phyloP scores from a whole-genome alignment of 2,797 vertebrate species.

The Sardinella longiceps region DNA sequence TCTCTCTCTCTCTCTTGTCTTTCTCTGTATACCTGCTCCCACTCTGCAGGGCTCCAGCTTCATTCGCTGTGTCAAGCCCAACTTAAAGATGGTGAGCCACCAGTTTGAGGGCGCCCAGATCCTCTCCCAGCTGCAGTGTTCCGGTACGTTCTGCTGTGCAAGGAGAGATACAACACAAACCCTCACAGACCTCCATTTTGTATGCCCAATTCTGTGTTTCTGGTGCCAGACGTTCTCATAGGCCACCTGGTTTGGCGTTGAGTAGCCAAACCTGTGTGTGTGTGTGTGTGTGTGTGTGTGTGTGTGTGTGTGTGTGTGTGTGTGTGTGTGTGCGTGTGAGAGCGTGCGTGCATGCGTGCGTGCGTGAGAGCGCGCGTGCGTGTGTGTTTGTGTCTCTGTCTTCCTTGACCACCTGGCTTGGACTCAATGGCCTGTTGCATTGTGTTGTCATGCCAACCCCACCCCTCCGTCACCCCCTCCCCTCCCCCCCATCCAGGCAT shows the following conservation, averaged over 20 bases:
- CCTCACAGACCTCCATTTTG: not conserved
- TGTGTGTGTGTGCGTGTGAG: not conserved
- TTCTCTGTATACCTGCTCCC: not conserved
- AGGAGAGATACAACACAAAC: constrained; percentile 2
- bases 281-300: not conserved
- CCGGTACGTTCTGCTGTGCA: constrained; percentile 75
- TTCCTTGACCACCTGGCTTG: too few species aligned
- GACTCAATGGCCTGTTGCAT: not conserved
- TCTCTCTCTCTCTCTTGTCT: not conserved
- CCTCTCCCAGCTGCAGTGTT: constrained; percentile 97
- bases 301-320: not conserved
- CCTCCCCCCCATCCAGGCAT: constrained; percentile 79
- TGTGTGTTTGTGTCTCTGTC: not conserved
- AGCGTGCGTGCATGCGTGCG: not conserved
- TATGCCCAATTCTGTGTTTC: not conserved
- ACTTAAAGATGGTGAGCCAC: constrained; percentile 98
- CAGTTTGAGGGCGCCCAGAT: constrained; percentile 97
- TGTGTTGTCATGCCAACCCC: not conserved
- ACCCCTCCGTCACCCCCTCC: not conserved
- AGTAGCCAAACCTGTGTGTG: too few species aligned
- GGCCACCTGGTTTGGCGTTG: not conserved
- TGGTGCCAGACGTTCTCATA: not conserved
- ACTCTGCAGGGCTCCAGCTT: constrained; percentile 91
- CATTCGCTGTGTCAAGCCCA: constrained; percentile 98
- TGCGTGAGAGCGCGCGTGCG: not conserved